Base-by-base conservation (phyloP, 2,888 invertebrate genomes). In the Lepidonotus clava region DNA sequence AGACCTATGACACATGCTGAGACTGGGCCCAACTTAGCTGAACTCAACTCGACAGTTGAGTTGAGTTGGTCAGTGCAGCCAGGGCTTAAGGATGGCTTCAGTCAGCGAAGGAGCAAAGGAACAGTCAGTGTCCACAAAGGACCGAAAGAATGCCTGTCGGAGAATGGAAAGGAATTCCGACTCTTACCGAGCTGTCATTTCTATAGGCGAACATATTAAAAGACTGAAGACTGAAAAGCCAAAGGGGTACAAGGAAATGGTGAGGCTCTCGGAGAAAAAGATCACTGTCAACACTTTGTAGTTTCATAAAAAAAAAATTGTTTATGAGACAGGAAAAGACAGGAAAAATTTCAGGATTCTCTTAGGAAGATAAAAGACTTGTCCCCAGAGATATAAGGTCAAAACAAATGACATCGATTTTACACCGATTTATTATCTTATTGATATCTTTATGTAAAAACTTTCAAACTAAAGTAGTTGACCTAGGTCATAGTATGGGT, bases 151-250 rank as follows among this genome's bases (percentile, higher is more conserved):
- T 2, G 28, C 28, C 61, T 28, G 28, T 24, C 24, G 11, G 28
- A 32, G 11, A 4, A 28, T 61, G 24, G 61, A n/a, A 5, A 24
- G 14, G 28, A 24, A 28, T 11, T 61, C 24, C 24, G 24, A 38
- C 24, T n/a, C 32, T 1, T 87, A 87, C 36, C 67, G 83, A 18
- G 38, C 28, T 6, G 32, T 87, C 8, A 46, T 84, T 4, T 36
- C 38, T 28, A 80, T 87, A 6, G 87, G 87, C 0, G 87, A 87
- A 46, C 53, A 71, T 18, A 84, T 87, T n/a, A 87, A 87, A 71
- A 21, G 24, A 34, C 38, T 87, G 34, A 87, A 87, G 51, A 56
- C 84, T 41, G 84, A 84, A 34, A 87, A 87, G 21, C 87, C 83
- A n/a, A 21, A 28, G 21, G 38, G 51, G 1, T 87, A 80, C 46